phyloP scores from a whole-genome alignment of 2,888 invertebrate genomes.

The Chymomyza fuscimana region DNA sequence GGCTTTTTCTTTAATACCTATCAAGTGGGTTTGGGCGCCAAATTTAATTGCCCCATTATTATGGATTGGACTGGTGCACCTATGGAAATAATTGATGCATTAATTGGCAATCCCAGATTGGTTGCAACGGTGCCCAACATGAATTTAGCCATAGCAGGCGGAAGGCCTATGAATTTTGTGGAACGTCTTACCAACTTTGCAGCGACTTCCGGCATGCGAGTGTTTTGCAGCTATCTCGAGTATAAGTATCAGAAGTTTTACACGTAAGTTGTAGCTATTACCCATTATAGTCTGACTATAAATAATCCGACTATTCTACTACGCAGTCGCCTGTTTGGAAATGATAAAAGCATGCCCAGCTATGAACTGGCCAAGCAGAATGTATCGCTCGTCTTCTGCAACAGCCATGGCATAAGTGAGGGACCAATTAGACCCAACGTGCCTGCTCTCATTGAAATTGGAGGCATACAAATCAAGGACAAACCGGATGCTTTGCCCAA shows the following conservation, averaged over 20 bases:
- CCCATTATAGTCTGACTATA: not conserved
- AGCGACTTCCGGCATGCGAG: constrained; percentile 24
- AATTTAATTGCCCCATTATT: constrained; percentile 72
- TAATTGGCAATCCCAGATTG: constrained; percentile 73
- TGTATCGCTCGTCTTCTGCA: constrained; percentile 73
- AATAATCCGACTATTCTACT: not conserved
- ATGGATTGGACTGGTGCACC: constrained; percentile 62
- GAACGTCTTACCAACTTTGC: constrained; percentile 59
- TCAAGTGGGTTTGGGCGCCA: constrained; percentile 67
- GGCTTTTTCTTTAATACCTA: constrained; percentile 76
- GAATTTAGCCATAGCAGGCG: constrained; percentile 37
- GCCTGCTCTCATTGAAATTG: constrained; percentile 75
- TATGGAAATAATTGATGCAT: constrained; percentile 46
- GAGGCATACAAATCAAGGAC: constrained; percentile 78
- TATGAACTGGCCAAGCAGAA: constrained; percentile 66
- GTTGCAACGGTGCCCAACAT: constrained; percentile 64
- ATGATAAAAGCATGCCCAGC: constrained; percentile 54
- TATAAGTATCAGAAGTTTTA: constrained; percentile 46
- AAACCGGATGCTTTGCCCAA: constrained; percentile 72
- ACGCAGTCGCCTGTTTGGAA: constrained; percentile 41
- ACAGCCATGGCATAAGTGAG: constrained; percentile 73
- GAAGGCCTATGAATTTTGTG: constrained; percentile 55
- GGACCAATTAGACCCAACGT: constrained; percentile 75
- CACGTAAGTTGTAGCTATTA: constrained; percentile 47
- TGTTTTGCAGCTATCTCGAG: constrained; percentile 27